These are phyloP conservation scores for Melipona beecheii DNA, from an alignment of 2,888 invertebrate genomes.

Conservation along the genomic window DNA sequence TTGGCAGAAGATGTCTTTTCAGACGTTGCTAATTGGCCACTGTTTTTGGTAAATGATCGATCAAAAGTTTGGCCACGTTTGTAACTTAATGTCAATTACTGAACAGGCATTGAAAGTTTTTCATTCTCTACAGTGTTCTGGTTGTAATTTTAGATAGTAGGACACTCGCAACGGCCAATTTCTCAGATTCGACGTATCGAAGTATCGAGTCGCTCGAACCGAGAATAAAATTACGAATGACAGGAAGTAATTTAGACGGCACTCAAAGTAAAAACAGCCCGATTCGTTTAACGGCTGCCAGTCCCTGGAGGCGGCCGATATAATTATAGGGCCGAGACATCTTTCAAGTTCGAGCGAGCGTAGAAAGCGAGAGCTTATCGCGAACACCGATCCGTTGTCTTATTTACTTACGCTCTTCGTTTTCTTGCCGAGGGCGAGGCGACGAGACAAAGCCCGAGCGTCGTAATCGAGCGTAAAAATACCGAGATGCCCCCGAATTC, in stretches of 20 bases:
- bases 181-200: not conserved
- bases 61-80: too few relatives aligned
- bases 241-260: not conserved
- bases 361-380: conserved; percentile 50
- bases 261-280: not conserved
- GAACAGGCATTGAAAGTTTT: too few relatives aligned
- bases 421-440: conserved; percentile 26
- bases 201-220: too few relatives aligned
- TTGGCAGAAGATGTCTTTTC: too few relatives aligned
- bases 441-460: conserved; percentile 65
- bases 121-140: too few relatives aligned
- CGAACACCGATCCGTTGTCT: conserved; percentile 68
- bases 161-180: too few relatives aligned
- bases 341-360: conserved; percentile 28
- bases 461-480: conserved; percentile 78
- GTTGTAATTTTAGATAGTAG: too few relatives aligned
- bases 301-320: not conserved
- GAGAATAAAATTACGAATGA: not conserved
- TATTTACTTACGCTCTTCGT: conserved; percentile 68
- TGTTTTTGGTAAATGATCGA: too few relatives aligned
- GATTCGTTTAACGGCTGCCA: not conserved
- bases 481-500: conserved; percentile 73
- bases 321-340: conserved; percentile 13
- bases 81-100: too few relatives aligned
- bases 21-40: too few relatives aligned